Evolutionary conservation across 2,888 invertebrate genomes (phyloP), one percentile per base, ranked within the genome.

Genomic region (Lampropteryx suffumata): DNA sequence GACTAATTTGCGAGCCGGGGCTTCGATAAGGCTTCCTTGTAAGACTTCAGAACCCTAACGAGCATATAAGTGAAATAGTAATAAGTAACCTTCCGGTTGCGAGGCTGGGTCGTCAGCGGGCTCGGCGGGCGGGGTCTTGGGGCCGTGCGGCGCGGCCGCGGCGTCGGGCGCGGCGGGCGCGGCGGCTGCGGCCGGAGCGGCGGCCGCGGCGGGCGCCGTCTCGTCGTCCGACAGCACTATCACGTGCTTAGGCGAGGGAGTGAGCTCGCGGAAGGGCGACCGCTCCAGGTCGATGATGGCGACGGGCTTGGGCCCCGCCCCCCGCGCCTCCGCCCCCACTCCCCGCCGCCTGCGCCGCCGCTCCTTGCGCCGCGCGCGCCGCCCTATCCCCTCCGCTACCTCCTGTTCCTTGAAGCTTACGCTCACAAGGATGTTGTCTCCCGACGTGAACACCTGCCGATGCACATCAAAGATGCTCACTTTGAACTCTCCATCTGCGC

Each of bases 351-450:
- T 40, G 58, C 69, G 7, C 2, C 21, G 45, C 61, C 65, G 67
- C 9, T 65, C 46, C 62, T 63, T 7, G 65, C 49, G 65, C 64
- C 17, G 69, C 61, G 6, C 67, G 63, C 50, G 82, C 79, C 47
- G 28, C 10, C 46, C 47, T 11, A 12, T 11, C 45, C 64, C 61
- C 27, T 41, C 62, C 5, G 14, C 66, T 50, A 79, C 70, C 63
- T 77, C 91, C 61, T 92, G 92, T 65, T 96, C 95, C 76, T 95
- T 95, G 82, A 97, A 98, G 80, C 96, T 97, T 11, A 98, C 96
- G 83, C 97, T 97, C 8, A 98, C 97, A 58, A 98, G 92, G 69
- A 98, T 97, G 77, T 97, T 97, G 82, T 97, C 96, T 2, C 97
- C 97, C 8, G 97, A 97, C 0, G 97, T 96, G 77, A 97, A 97